A percentile compares a stretch with the other conserved stretches of the same genome.
Evolutionary conservation across 1,140 invertebrate genomes (phyloP).

Genomic region (Diploscapter pachys): DNA sequence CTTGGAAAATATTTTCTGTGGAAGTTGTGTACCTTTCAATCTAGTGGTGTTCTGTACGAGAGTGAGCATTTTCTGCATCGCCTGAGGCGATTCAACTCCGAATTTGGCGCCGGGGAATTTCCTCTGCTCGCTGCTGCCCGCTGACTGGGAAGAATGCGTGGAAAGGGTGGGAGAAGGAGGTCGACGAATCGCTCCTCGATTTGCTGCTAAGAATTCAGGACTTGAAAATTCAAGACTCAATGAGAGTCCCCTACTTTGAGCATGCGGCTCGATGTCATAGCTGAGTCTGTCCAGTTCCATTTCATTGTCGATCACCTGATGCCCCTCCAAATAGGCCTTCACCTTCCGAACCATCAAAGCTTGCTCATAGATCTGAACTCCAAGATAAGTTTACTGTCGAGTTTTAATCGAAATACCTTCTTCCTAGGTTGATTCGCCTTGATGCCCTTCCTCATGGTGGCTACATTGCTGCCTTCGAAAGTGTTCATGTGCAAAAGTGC

Average conservation of each 20-base stretch:
- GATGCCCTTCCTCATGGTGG: slow-evolving; percentile 70
- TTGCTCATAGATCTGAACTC: slow-evolving; percentile 57
- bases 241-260: slow-evolving; percentile 8
- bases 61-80: slow-evolving; percentile 84
- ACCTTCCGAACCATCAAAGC: slow-evolving; percentile 93
- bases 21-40: slow-evolving; percentile 7
- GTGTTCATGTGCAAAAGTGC: slow-evolving; percentile 44
- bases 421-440: slow-evolving; percentile 36
- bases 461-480: slow-evolving; percentile 62
- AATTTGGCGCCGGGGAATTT: slow-evolving; percentile 27
- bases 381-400: neutral
- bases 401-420: slow-evolving; percentile 14
- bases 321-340: slow-evolving; percentile 86
- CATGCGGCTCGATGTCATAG: slow-evolving; percentile 76
- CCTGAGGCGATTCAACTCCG: slow-evolving; percentile 88
- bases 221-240: no score
- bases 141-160: slow-evolving; percentile 71
- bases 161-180: slow-evolving; percentile 84
- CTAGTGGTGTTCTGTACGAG: slow-evolving; percentile 64
- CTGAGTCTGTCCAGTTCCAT: slow-evolving; percentile 81
- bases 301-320: slow-evolving; percentile 87
- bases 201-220: neutral
- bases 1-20: neutral
- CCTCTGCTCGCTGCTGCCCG: slow-evolving; percentile 59
- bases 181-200: slow-evolving; percentile 65